These are phyloP conservation scores for Lymantria dispar DNA, from an alignment of 2,888 invertebrate genomes.

Conservation along the genomic window DNA sequence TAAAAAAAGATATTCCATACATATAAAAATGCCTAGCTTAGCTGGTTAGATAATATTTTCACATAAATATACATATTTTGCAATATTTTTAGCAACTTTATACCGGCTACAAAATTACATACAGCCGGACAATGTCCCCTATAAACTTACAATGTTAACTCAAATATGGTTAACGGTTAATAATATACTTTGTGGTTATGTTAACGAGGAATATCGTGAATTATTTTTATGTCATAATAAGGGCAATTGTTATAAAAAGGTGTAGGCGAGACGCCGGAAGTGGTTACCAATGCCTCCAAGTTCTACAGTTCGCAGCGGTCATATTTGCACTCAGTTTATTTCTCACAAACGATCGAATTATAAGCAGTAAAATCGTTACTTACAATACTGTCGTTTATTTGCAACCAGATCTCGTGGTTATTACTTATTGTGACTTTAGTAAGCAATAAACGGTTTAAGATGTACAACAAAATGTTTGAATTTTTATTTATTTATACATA, in stretches of 20 bases:
- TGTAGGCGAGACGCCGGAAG: constrained; percentile 38
- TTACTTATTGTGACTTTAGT: constrained; percentile 6
- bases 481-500: constrained; percentile 14
- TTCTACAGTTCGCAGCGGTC: constrained; percentile 24
- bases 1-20: no score
- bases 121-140: neutral
- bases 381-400: constrained; percentile 46
- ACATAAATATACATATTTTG: neutral
- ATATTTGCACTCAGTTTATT: constrained; percentile 27
- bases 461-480: constrained; percentile 16
- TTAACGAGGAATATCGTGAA: constrained; percentile 48
- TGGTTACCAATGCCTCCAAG: constrained; percentile 28
- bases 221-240: constrained; percentile 67
- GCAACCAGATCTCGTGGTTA: constrained; percentile 4
- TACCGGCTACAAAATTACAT: neutral
- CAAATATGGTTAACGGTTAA: constrained; percentile 45
- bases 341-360: constrained; percentile 19
- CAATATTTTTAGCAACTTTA: neutral
- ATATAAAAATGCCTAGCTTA: no score
- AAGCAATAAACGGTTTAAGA: neutral
- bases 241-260: constrained; percentile 48
- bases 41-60: neutral
- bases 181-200: constrained; percentile 47
- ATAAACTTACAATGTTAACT: constrained; percentile 25
- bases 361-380: constrained; percentile 45